phyloP scores from a whole-genome alignment of 2,113 vertebrate genomes.

The Ophthalmolycus amberensis region DNA sequence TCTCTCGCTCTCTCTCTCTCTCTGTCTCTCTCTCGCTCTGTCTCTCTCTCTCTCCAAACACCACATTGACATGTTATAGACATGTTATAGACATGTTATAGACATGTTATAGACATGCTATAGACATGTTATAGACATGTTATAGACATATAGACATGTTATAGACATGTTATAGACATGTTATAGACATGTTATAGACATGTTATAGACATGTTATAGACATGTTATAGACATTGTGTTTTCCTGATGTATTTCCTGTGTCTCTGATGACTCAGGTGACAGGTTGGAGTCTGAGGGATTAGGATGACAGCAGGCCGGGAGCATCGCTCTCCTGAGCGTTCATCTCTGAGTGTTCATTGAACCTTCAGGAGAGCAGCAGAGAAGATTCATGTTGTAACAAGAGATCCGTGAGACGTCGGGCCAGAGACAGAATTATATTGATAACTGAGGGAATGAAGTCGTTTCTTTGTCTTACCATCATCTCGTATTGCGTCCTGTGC shows the following conservation, averaged over 20 bases:
- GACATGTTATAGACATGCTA: no score
- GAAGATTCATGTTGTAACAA: constrained; percentile 53
- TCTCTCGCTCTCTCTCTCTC: no score
- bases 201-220: no score
- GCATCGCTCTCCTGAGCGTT: constrained; percentile 27
- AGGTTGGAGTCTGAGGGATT: constrained; percentile 54
- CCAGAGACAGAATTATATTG: constrained; percentile 67
- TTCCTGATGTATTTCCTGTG: constrained; percentile 64
- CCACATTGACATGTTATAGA: constrained; percentile 55
- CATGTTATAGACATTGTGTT: constrained; percentile 53
- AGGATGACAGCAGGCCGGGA: constrained; percentile 37
- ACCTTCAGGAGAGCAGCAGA: constrained; percentile 53
- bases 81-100: no score
- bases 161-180: no score
- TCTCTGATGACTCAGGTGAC: constrained; percentile 37
- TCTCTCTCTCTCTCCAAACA: neutral
- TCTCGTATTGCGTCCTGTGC: constrained; percentile 72
- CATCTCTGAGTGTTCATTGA: constrained; percentile 62
- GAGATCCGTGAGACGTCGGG: constrained; percentile 59
- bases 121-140: no score
- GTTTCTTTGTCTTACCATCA: constrained; percentile 75
- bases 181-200: no score
- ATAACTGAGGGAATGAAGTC: constrained; percentile 73
- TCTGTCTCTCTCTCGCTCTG: no score
- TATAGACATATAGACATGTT: no score